Conservation (phyloP, 1,140 invertebrate genomes). For the Bombus confusus region DNA sequence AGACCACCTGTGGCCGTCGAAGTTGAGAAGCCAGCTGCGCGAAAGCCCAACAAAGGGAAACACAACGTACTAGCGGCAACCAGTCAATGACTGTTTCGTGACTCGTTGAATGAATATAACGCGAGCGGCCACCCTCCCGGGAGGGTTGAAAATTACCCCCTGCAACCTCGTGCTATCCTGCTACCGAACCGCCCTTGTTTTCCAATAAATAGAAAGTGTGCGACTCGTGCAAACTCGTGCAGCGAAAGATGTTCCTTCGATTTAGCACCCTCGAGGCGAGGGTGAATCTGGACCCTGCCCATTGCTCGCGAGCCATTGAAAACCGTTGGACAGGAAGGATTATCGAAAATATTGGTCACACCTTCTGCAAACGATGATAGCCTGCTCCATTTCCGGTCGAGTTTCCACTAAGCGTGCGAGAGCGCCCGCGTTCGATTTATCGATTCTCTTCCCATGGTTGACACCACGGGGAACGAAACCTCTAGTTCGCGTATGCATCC, state of each 20-base stretch:
- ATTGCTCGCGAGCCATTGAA: slow-evolving; percentile 25
- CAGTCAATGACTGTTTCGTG: slow-evolving; percentile 65
- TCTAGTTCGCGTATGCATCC: slow-evolving; percentile 73
- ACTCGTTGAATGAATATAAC: slow-evolving; percentile 62
- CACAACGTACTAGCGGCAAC: slow-evolving; percentile 12
- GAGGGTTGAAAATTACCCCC: slow-evolving; percentile 73
- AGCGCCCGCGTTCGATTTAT: slow-evolving; percentile 65
- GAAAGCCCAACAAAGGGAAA: slow-evolving; percentile 13
- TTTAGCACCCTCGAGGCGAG: background rate
- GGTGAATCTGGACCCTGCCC: background rate
- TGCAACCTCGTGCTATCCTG: slow-evolving; percentile 74
- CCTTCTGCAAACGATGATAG: slow-evolving; percentile 57
- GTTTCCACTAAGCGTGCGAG: slow-evolving; percentile 65
- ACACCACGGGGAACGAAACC: slow-evolving; percentile 54
- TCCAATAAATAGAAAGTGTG: slow-evolving; percentile 81
- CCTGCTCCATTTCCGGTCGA: slow-evolving; percentile 78
- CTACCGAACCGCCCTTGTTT: slow-evolving; percentile 81
- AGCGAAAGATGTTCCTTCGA: slow-evolving; percentile 10
- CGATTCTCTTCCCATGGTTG: slow-evolving; percentile 57
- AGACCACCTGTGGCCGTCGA: background rate
- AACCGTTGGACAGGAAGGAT: slow-evolving; percentile 49
- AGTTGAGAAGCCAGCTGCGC: slow-evolving; percentile 20
- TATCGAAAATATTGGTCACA: slow-evolving; percentile 56
- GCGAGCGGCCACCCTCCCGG: slow-evolving; percentile 63
- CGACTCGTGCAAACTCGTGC: background rate